A percentile compares a stretch with the other conserved stretches of the same genome.
Conservation (phyloP, 2,888 invertebrate species). For the Zele albiditarsus region DNA sequence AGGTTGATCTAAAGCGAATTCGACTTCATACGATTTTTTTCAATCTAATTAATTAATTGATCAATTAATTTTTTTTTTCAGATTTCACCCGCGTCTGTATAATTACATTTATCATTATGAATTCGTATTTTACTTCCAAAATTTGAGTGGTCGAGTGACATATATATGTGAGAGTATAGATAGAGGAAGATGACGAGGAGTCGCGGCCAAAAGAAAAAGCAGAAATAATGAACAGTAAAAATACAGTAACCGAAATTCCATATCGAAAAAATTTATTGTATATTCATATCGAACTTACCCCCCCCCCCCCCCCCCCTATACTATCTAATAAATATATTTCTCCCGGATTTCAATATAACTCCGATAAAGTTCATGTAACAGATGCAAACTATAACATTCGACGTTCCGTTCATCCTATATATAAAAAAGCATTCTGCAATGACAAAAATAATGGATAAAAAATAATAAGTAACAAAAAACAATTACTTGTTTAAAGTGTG, state of each 20-base stretch:
- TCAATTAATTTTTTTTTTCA: background rate
- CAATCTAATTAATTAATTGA: no score
- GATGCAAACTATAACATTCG: slow-evolving; percentile 67
- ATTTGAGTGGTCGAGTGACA: background rate
- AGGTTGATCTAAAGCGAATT: slow-evolving; percentile 2
- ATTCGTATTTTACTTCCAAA: background rate
- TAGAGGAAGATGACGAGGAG: background rate
- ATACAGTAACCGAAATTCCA: background rate
- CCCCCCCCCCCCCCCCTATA: background rate
- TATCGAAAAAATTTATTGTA: no score
- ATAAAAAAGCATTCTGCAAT: slow-evolving; percentile 63
- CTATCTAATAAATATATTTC: background rate
- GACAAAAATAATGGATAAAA: slow-evolving; percentile 40
- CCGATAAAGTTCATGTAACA: slow-evolving; percentile 35
- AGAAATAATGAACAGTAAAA: background rate
- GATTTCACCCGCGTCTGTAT: background rate
- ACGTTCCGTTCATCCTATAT: slow-evolving; percentile 58
- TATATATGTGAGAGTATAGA: background rate
- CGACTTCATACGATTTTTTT: background rate
- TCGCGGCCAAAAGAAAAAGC: background rate
- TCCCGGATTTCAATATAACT: background rate
- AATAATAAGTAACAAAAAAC: background rate
- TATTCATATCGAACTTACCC: background rate
- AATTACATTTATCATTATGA: background rate
- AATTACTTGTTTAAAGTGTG: background rate